phyloP scores from a whole-genome alignment of 2,888 invertebrate genomes.

The Notocelia uddmanniana region DNA sequence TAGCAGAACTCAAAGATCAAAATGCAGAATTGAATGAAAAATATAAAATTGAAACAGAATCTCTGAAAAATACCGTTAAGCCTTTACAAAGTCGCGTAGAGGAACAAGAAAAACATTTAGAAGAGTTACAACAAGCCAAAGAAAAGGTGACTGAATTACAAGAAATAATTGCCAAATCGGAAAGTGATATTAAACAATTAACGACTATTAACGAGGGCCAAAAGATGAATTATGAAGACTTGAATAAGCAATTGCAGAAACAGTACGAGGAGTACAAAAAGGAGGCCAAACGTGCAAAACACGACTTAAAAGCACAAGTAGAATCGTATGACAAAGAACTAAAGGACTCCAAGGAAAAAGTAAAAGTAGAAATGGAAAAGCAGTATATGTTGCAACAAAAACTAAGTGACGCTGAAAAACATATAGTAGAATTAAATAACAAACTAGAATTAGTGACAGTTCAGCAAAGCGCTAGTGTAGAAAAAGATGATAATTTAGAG shows the following conservation, averaged over 20 bases:
- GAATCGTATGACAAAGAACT: conserved; percentile 81
- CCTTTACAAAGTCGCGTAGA: conserved; percentile 65
- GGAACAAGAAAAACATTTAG: conserved; percentile 69
- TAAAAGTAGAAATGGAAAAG: conserved; percentile 72
- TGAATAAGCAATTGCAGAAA: conserved; percentile 75
- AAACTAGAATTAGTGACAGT: conserved; percentile 76
- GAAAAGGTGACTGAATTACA: conserved; percentile 76
- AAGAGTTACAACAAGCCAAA: conserved; percentile 68
- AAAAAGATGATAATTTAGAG: conserved; percentile 77
- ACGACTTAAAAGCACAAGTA: conserved; percentile 84
- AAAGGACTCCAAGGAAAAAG: conserved; percentile 70
- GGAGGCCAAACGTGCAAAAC: conserved; percentile 80
- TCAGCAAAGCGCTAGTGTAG: conserved; percentile 72
- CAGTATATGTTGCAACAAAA: conserved; percentile 72
- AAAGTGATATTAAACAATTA: conserved; percentile 77
- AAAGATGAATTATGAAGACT: conserved; percentile 79
- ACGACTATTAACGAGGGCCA: conserved; percentile 80
- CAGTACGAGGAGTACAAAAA: conserved; percentile 78
- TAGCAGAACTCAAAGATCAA: conserved; percentile 64
- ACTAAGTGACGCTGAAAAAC: conserved; percentile 70
- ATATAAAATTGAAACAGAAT: conserved; percentile 71
- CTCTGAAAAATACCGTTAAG: conserved; percentile 69
- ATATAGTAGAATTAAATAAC: conserved; percentile 71
- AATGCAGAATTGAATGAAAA: conserved; percentile 70
- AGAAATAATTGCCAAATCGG: conserved; percentile 73